Percentiles rank a stretch among this genome's conserved stretches.
Conservation (phyloP, 2,797 vertebrate species). For the Hydrophis major region DNA sequence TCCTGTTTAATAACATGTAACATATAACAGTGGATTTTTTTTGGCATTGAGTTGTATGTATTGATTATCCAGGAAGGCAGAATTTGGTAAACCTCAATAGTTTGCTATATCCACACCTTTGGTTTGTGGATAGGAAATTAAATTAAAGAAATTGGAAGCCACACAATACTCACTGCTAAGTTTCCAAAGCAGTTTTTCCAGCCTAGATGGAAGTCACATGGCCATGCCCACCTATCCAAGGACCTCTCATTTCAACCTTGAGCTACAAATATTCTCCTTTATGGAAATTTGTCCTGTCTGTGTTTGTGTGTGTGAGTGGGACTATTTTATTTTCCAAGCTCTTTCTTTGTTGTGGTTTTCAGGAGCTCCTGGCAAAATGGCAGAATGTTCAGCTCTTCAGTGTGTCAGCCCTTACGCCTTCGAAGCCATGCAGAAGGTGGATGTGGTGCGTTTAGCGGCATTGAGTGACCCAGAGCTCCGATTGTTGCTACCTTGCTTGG, state of each 20-base stretch:
- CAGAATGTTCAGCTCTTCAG: conserved; percentile 84
- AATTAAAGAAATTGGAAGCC: not conserved
- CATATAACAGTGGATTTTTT: not conserved
- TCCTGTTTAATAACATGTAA: not conserved
- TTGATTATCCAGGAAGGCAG: not conserved
- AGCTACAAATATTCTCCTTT: not conserved
- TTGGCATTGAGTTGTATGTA: not conserved
- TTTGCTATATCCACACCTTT: not conserved
- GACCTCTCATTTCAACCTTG: too few species aligned
- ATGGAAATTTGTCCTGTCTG: not conserved
- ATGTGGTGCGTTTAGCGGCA: conserved; percentile 87
- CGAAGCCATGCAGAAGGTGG: conserved; percentile 98
- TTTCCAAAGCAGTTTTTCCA: not conserved
- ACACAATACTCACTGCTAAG: not conserved
- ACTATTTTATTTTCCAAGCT: not conserved
- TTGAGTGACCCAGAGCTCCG: conserved; percentile 92
- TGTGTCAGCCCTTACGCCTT: conserved; percentile 94
- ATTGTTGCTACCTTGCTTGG: conserved; percentile 91
- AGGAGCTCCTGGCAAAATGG: conserved; percentile 70
- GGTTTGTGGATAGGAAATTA: not conserved
- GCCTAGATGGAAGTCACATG: not conserved
- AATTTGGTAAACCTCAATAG: not conserved
- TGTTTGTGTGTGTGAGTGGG: not conserved
- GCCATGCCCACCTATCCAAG: too few species aligned
- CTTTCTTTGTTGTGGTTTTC: not conserved